phyloP scores from a whole-genome alignment of 2,888 invertebrate genomes.

The Calliphora vomitoria region DNA sequence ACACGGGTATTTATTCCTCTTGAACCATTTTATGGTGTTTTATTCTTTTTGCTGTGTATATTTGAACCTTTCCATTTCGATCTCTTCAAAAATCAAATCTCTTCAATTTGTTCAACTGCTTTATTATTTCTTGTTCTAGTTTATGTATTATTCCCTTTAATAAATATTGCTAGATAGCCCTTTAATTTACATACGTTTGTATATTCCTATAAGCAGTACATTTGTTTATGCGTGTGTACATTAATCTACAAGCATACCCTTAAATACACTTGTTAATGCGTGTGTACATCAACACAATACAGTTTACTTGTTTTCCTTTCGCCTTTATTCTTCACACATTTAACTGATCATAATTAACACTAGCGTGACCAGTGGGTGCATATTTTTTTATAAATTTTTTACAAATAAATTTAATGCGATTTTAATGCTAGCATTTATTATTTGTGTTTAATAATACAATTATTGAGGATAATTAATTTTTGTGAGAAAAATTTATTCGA shows the following conservation, averaged over 20 bases:
- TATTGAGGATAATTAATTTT: neutral
- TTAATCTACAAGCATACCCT: neutral
- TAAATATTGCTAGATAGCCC: neutral
- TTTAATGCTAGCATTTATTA: neutral
- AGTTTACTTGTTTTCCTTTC: neutral
- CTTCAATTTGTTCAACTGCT: no score
- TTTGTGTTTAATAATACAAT: neutral
- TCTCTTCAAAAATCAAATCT: no score
- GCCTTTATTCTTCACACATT: neutral
- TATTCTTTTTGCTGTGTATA: no score
- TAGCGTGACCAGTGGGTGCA: neutral
- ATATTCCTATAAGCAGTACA: neutral
- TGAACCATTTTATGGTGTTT: no score
- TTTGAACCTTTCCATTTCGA: no score
- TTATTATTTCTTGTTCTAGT: neutral
- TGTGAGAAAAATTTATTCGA: neutral
- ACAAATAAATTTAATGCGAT: neutral
- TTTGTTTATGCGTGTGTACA: neutral
- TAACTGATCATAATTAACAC: neutral
- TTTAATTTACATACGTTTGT: neutral
- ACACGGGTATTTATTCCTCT: no score
- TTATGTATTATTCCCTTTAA: no score
- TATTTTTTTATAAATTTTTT: neutral
- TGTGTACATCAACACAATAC: neutral
- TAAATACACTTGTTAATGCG: neutral